These are phyloP conservation scores for Phyllostomus discolor DNA, from an alignment of 2,113 vertebrate species.

Conservation along the genomic window DNA sequence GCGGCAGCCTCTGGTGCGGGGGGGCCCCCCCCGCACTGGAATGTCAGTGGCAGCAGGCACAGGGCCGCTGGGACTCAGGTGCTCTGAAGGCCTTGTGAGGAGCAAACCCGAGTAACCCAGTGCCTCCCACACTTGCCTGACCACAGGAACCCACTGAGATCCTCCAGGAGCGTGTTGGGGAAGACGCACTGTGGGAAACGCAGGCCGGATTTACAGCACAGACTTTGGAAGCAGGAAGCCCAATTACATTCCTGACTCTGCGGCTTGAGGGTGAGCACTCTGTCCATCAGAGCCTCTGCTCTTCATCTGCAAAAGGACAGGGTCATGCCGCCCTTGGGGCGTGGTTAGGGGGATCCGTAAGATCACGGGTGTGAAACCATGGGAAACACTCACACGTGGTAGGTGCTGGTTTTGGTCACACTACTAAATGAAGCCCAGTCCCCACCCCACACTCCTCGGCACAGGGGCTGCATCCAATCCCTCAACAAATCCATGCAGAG, in stretches of 20 bases:
- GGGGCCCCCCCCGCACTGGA: neutral
- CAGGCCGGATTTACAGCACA: neutral
- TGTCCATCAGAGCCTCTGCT: neutral
- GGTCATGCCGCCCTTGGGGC: neutral
- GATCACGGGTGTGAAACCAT: neutral
- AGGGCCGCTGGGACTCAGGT: rapidly evolving
- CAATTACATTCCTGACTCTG: neutral
- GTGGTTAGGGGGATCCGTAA: neutral
- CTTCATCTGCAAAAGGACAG: neutral
- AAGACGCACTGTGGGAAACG: neutral
- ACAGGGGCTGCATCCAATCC: neutral
- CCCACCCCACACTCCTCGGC: neutral
- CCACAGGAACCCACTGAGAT: neutral
- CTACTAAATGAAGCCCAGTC: neutral
- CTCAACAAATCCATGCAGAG: neutral
- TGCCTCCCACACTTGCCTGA: neutral
- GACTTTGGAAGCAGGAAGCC: neutral
- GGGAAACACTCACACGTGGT: too few relatives aligned
- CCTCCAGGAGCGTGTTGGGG: neutral
- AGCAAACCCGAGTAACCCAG: neutral
- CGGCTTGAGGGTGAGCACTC: neutral
- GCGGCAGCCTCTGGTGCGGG: neutral
- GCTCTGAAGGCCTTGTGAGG: neutral
- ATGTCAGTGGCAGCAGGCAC: neutral
- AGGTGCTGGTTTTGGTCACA: neutral